A percentile compares a stretch with the other conserved stretches of the same genome.
Evolutionary conservation across 2,888 invertebrate genomes (phyloP).

Genomic region (Drosophila trichaetosa): DNA sequence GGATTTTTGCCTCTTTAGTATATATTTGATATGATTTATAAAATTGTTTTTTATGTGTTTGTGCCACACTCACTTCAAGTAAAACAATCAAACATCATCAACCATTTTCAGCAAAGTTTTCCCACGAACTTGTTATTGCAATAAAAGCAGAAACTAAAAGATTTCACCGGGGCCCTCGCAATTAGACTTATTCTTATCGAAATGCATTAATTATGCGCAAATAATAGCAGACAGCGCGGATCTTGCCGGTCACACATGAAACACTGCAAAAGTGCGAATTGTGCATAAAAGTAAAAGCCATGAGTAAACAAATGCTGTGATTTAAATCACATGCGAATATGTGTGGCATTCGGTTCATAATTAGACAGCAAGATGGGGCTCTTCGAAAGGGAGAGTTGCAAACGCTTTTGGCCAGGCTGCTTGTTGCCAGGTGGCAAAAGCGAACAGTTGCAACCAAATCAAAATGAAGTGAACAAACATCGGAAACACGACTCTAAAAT

Average conservation of each 20-base stretch:
- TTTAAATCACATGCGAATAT: conserved; percentile 27
- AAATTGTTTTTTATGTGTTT: not conserved
- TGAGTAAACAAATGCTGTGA: conserved; percentile 43
- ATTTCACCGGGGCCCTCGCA: conserved; percentile 30
- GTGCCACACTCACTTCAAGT: not conserved
- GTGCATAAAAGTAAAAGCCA: conserved; percentile 50
- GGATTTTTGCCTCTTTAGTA: not conserved
- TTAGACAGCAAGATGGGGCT: conserved; percentile 46
- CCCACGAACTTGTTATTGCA: conserved; percentile 37
- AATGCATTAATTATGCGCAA: conserved; percentile 74
- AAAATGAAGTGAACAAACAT: not conserved
- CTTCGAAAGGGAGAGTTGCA: conserved; percentile 41
- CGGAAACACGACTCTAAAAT: not conserved
- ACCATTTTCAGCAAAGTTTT: not conserved
- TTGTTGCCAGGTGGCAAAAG: conserved; percentile 35
- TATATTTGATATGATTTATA: not conserved
- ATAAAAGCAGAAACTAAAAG: conserved; percentile 43
- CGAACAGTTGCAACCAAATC: conserved; percentile 11
- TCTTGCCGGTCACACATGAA: conserved; percentile 31
- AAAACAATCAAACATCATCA: not conserved
- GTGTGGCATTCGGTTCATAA: conserved; percentile 50
- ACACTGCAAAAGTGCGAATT: conserved; percentile 54
- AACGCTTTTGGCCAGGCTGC: conserved; percentile 24
- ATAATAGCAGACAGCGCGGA: conserved; percentile 55
- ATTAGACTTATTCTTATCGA: conserved; percentile 55